Conservation (phyloP, 2,113 vertebrate genomes). For the Trachemys scripta region DNA sequence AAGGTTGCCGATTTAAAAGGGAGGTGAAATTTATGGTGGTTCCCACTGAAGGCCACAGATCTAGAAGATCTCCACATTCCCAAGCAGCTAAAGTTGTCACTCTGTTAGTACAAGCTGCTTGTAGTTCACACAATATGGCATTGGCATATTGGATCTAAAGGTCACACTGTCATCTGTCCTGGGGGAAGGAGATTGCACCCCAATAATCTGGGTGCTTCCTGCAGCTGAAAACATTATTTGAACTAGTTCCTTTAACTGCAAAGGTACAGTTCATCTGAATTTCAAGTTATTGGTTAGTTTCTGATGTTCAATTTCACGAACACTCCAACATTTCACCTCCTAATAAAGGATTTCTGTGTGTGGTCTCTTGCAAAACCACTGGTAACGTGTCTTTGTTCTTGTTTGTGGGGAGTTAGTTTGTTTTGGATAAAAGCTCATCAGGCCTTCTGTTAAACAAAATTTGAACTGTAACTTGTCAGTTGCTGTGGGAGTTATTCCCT, state of each 20-base stretch:
- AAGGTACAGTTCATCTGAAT: background rate
- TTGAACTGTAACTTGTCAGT: background rate
- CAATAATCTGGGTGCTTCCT: background rate
- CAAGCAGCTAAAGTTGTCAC: background rate
- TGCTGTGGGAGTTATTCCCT: background rate
- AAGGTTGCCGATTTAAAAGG: background rate
- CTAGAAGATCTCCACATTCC: background rate
- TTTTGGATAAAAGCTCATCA: background rate
- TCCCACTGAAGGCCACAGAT: background rate
- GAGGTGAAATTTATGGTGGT: background rate
- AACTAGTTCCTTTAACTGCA: background rate
- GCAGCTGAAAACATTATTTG: background rate
- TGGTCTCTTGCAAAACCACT: background rate
- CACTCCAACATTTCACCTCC: no score
- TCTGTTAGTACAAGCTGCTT: background rate
- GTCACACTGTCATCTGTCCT: no score
- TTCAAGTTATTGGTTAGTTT: background rate
- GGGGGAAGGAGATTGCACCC: accelerated
- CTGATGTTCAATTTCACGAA: no score
- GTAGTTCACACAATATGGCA: no score
- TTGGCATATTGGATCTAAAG: no score
- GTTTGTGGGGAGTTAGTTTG: no score
- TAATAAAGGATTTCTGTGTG: background rate
- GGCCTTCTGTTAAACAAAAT: background rate
- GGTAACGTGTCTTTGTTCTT: background rate